Conservation (phyloP, 35 echinoderm and acorn worm genomes). For the Heliocidaris erythrogramma region DNA sequence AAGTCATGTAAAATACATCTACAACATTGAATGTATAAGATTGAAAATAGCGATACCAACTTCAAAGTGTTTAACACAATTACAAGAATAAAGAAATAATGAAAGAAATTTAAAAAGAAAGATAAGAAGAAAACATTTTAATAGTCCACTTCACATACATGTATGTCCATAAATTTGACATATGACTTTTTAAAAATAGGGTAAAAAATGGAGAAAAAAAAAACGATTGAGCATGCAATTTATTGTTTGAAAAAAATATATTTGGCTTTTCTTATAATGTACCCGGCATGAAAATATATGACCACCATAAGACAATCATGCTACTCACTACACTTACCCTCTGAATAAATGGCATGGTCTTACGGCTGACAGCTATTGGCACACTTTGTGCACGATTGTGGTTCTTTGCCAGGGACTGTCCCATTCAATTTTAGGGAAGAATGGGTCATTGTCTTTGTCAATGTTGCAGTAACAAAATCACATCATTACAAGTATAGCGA, state of each 20-base stretch:
- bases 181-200: background rate
- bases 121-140: background rate
- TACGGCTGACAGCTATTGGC: background rate
- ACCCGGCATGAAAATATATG: background rate
- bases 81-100: too few species aligned
- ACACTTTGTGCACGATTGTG: conserved; percentile 46
- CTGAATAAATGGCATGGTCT: background rate
- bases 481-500: background rate
- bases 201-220: background rate
- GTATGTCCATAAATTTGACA: background rate
- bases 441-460: background rate
- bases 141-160: background rate
- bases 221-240: background rate
- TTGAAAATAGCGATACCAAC: too few species aligned
- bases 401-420: conserved; percentile 19
- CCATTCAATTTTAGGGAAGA: background rate
- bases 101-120: background rate
- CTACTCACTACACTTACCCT: conserved; percentile 11
- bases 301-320: background rate
- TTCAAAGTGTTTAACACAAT: too few species aligned
- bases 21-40: too few species aligned
- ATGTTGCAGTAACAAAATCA: background rate
- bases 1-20: too few species aligned
- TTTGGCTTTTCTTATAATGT: background rate
- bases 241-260: background rate